These are phyloP conservation scores for Mobula birostris DNA, from an alignment of 2,113 vertebrate genomes.

Conservation along the genomic window DNA sequence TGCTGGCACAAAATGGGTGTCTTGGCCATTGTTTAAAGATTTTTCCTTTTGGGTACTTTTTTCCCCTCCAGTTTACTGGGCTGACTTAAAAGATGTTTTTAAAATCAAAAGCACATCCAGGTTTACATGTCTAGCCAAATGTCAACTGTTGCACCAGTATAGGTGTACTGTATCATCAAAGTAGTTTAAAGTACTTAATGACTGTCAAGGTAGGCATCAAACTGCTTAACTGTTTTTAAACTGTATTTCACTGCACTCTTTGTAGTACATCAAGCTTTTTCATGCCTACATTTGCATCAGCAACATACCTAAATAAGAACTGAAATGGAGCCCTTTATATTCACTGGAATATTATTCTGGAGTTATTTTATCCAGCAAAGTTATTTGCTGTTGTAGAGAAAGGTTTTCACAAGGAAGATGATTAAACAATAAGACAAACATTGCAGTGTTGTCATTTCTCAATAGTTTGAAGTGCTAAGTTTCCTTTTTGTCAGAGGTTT, in stretches of 20 bases:
- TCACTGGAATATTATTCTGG: constrained; percentile 32
- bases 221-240: constrained; percentile 25
- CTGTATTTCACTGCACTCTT: constrained; percentile 27
- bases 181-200: constrained; percentile 2
- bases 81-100: constrained; percentile 30
- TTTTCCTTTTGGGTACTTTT: constrained; percentile 36
- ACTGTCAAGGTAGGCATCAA: constrained; percentile 33
- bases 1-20: constrained; percentile 23
- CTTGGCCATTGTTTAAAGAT: constrained; percentile 25
- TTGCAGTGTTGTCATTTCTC: constrained; percentile 23
- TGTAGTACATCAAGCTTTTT: constrained; percentile 31
- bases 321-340: constrained; percentile 25
- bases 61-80: constrained; percentile 31
- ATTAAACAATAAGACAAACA: constrained; percentile 32
- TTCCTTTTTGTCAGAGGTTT: not conserved
- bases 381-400: constrained; percentile 31
- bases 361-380: constrained; percentile 16
- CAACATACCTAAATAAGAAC: constrained; percentile 21
- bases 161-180: not conserved
- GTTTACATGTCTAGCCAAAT: constrained; percentile 9
- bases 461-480: not conserved
- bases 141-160: constrained; percentile 13
- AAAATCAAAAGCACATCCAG: constrained; percentile 4
- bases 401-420: constrained; percentile 36
- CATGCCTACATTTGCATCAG: constrained; percentile 35